Conservation (phyloP, 30 jellyfish, hydroid and myxozoan species). For the Chironex yamaguchii region DNA sequence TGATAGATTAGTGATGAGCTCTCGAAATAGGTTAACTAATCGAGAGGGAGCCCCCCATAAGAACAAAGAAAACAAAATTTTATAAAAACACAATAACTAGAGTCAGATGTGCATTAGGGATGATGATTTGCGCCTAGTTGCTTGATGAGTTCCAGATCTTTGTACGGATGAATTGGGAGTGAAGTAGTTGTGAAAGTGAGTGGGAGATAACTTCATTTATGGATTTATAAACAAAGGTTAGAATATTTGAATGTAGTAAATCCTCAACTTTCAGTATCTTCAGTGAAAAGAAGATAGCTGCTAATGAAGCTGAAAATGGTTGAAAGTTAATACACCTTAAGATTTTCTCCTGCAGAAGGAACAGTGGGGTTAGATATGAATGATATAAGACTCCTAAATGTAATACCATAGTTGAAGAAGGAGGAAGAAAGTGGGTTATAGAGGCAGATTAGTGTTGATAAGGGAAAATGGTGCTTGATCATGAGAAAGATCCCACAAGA, state of each 20-base stretch:
- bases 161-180: conserved; percentile 10
- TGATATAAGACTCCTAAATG: conserved; percentile 21
- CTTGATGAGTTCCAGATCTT: conserved; percentile 25
- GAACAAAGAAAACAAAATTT: no score
- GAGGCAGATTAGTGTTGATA: conserved; percentile 35
- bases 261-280: conserved; percentile 24
- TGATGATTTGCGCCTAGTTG: no score
- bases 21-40: no score
- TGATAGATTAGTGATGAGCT: no score
- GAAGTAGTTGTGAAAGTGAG: conserved; percentile 11
- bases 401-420: conserved; percentile 16
- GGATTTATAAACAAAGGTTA: conserved; percentile 17
- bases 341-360: conserved; percentile 33
- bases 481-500: conserved; percentile 27
- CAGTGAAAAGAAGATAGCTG: conserved; percentile 5
- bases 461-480: conserved; percentile 37
- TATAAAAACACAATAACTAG: no score
- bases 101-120: no score
- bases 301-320: conserved; percentile 49
- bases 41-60: no score
- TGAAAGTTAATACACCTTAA: conserved; percentile 23
- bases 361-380: conserved; percentile 6
- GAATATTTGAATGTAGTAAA: conserved; percentile 9
- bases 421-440: conserved; percentile 33
- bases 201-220: background rate